phyloP scores from a whole-genome alignment of 2,888 invertebrate genomes.

The Morinoia aosen region DNA sequence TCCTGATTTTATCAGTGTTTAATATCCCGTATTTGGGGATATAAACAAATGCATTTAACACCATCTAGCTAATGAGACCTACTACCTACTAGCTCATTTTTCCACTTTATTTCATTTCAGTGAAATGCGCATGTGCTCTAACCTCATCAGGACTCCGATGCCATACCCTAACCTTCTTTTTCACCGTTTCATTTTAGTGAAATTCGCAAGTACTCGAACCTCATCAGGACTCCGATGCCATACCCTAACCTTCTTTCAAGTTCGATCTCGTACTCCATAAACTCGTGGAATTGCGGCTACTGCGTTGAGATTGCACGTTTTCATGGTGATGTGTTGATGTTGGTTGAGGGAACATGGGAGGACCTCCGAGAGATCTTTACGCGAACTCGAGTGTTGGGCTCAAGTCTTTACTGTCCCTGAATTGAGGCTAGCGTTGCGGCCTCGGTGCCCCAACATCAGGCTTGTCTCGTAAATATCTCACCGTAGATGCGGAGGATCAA shows the following conservation, averaged over 20 bases:
- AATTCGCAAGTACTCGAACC: background rate
- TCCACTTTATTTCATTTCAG: background rate
- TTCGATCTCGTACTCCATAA: background rate
- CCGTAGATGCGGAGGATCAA: constrained; percentile 39
- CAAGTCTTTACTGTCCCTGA: background rate
- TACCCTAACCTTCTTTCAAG: background rate
- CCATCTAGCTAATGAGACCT: background rate
- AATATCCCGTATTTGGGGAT: no score
- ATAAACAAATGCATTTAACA: background rate
- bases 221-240: background rate
- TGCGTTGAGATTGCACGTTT: background rate
- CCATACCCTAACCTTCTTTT: background rate
- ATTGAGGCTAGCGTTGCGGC: background rate
- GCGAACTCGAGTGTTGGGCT: background rate
- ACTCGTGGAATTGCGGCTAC: background rate
- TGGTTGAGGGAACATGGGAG: constrained; percentile 1
- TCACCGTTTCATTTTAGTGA: background rate
- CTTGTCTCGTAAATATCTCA: background rate
- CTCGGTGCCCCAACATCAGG: background rate
- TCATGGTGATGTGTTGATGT: constrained; percentile 26
- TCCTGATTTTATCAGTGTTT: background rate
- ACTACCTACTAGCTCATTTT: background rate
- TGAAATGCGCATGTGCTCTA: background rate
- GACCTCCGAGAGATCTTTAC: background rate
- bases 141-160: background rate